Percentiles rank a stretch among this genome's conserved stretches.
Conservation (phyloP, 1,140 invertebrate species). For the Danaus melanippus region DNA sequence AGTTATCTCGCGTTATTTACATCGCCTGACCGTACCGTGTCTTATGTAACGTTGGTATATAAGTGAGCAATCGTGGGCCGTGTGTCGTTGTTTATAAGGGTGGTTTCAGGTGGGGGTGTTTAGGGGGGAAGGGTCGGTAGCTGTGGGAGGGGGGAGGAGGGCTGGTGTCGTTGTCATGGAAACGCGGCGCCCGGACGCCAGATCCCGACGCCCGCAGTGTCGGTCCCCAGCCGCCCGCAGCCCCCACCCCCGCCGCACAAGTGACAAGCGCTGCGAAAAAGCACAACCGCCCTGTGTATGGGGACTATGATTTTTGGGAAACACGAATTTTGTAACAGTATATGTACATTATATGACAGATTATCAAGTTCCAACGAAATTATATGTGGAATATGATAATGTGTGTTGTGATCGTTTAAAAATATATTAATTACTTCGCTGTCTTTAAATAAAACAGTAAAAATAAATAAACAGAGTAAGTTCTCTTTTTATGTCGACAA, state of each 20-base stretch:
- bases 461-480: too few relatives aligned
- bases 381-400: too few relatives aligned
- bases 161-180: constrained; percentile 74
- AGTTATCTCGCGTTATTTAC: constrained; percentile 70
- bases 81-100: constrained; percentile 42
- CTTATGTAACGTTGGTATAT: constrained; percentile 60
- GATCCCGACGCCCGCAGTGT: constrained; percentile 75
- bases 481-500: constrained; percentile 1
- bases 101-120: too few relatives aligned
- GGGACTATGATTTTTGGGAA: constrained; percentile 12
- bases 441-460: too few relatives aligned
- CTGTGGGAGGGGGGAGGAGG: constrained; percentile 35
- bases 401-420: too few relatives aligned
- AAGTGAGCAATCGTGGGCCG: constrained; percentile 48
- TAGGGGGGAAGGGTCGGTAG: too few relatives aligned
- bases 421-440: too few relatives aligned
- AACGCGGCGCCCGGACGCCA: constrained; percentile 69
- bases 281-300: constrained; percentile 58
- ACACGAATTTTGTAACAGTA: too few relatives aligned
- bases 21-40: constrained; percentile 64
- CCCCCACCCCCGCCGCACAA: constrained; percentile 60
- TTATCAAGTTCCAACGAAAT: too few relatives aligned
- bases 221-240: constrained; percentile 73
- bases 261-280: constrained; percentile 69
- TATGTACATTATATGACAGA: too few relatives aligned